These are phyloP conservation scores for Craseonycteris thonglongyai DNA, from an alignment of 2,113 vertebrate species.

Conservation along the genomic window DNA sequence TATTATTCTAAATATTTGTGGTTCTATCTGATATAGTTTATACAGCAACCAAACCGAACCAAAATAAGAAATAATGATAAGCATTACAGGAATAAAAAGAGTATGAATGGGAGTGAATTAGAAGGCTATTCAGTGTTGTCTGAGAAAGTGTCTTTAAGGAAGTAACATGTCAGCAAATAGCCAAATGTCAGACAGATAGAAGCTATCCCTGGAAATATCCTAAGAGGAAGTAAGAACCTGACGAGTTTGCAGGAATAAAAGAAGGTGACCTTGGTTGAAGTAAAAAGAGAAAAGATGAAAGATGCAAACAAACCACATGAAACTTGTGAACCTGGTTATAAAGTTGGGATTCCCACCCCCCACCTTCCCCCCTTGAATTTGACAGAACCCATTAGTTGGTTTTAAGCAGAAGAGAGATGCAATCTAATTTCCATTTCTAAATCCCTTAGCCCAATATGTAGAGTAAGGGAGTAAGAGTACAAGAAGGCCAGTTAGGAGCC, in stretches of 20 bases:
- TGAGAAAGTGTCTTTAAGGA: not conserved
- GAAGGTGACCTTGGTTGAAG: not conserved
- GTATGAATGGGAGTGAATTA: not conserved
- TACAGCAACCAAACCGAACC: not conserved
- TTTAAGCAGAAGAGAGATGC: not conserved
- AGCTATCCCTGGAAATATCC: not conserved
- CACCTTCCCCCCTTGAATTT: not conserved
- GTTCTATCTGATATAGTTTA: not conserved
- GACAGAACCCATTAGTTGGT: not conserved
- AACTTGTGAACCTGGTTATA: not conserved
- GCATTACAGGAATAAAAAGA: not conserved
- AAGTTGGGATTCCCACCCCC: not conserved
- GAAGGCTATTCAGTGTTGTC: not conserved
- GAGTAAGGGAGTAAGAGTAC: not conserved
- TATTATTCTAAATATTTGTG: not conserved
- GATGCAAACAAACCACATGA: not conserved
- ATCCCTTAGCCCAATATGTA: not conserved
- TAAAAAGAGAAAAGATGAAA: not conserved
- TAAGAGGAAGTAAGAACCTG: not conserved
- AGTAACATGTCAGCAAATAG: not conserved
- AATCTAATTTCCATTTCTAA: not conserved
- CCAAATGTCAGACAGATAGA: not conserved
- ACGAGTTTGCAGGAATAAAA: not conserved
- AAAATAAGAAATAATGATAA: not conserved
- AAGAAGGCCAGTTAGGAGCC: not conserved